Base-by-base conservation (phyloP, 1,140 invertebrate species). In the Marisa cornuarietis region DNA sequence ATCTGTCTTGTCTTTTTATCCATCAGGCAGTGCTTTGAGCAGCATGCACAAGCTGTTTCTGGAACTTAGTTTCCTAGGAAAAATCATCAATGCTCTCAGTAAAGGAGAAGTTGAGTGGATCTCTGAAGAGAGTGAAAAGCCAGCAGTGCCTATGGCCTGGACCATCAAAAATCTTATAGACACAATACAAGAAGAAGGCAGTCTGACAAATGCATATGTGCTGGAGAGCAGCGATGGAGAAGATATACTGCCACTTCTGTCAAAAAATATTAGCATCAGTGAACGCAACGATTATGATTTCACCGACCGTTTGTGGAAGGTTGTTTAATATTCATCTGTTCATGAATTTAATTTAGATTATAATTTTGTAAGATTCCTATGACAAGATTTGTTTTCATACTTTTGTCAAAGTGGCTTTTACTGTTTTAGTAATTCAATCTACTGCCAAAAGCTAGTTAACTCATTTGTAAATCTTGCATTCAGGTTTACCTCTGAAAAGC, bases 261-360 rank as follows among this genome's bases (percentile, higher is more conserved):
- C 79, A 18, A 80, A 81, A 26, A 80, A 76, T 8, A 49, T 83
- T 10, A 68, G 71, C 13, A 66, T 85, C 31, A 51, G 77, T 6
- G 83, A 84, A 31, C 81, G 86, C 68, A 81, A 83, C n/a, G 85
- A 88, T 58, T 75, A 83, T 11, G 87, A 88, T 65, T 88, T 88
- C 78, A 86, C 85, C 3, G 87, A 88, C 58, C 80, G 82, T 69
- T 79, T 88, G 11, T 88, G 87, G 87, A 87, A 85, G 71, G 83
- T 77, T 22, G 49, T 7, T 54, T 31, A 49, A 51, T 72, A 69
- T n/a, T 13, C 5, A 31, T 69, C 24, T 31, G 14, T n/a, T 69
- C 14, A 13, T 16, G 24, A 69, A 14, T 69, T n/a, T 42, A 6
- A 42, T 42, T 42, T 42, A n/a, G 31, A 42, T 42, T 42, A 42